A percentile compares a stretch with the other conserved stretches of the same genome.
Evolutionary conservation across 2,113 vertebrate genomes (phyloP).

Genomic region (Cairina moschata): DNA sequence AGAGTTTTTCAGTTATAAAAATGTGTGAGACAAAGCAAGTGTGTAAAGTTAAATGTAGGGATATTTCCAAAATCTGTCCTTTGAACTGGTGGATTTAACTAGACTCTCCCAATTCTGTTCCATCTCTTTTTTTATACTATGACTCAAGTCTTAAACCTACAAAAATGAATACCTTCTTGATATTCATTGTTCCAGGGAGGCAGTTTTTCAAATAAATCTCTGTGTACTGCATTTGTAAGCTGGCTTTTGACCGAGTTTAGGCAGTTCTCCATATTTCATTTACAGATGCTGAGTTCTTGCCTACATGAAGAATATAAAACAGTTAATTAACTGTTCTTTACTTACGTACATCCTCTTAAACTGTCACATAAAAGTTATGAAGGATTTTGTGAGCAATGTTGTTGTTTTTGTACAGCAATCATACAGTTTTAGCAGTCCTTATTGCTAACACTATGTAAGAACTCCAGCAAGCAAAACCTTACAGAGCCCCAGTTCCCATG

Average conservation of each 20-base stretch:
- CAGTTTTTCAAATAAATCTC: neutral
- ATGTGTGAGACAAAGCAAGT: neutral
- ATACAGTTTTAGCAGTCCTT: neutral
- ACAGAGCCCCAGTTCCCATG: neutral
- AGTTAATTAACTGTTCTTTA: constrained; percentile 20
- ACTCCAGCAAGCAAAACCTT: neutral
- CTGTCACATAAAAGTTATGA: constrained; percentile 10
- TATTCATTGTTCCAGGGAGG: neutral
- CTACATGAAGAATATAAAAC: neutral
- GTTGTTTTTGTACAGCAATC: neutral
- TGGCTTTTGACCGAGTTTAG: neutral
- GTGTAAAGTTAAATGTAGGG: accelerated
- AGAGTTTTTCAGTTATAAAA: neutral
- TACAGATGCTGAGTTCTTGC: neutral
- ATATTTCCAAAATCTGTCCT: neutral
- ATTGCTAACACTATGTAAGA: neutral
- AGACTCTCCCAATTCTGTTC: neutral
- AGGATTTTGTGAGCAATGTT: neutral
- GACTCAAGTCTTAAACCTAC: neutral
- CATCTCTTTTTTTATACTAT: neutral
- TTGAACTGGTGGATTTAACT: neutral
- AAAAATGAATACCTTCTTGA: neutral
- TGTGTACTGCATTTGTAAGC: neutral
- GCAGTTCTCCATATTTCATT: neutral
- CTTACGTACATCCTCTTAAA: neutral